Evolutionary conservation across 2,888 invertebrate species (phyloP), one percentile per base, ranked within the genome.

Genomic region (Euplagia quadripunctaria): DNA sequence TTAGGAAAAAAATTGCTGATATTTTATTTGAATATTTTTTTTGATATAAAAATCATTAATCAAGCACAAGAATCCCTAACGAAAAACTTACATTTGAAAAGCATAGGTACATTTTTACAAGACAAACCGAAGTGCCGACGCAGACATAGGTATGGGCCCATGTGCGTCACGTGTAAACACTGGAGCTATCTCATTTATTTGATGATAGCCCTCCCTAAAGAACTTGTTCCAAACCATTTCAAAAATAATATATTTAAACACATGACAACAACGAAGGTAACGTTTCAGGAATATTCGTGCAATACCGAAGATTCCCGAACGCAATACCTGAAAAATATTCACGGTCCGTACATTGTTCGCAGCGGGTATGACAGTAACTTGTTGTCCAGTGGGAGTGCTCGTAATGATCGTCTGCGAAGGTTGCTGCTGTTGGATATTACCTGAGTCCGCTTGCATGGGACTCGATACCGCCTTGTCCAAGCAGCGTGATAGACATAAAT

Each of bases 291-390:
- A 87, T 84, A 74, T 86, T 86, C 85, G 85, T 79, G 73, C 68
- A 43, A 16, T 41, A 63, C 78, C 87, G 89, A 88, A 87, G 83
- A 87, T 86, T 81, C 78, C 86, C 84, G 86, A 87, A 82, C 83
- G 81, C 74, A 79, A 82, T 94, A 94, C 94, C 94, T 94, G 94
- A 68, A 94, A 91, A 75, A 93, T 84, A 84, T 93, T 93, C 72
- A 89, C 86, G 72, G 88, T 82, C 78, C 94, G 89, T 86, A 96
- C 93, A 90, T 96, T 96, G 82, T 71, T 96, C 73, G 79, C 84
- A 70, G 89, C 88, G 96, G 98, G 98, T 88, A 98, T 98, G 71
- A 98, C 97, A 8, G 98, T 98, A 82, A 98, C 96, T 88, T 98
- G 98, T 88, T 98, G 98, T 0, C 97, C 98, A 86, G 97, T 97